These are phyloP conservation scores for Dione vanillae DNA, from an alignment of 2,888 invertebrate genomes.

Conservation along the genomic window DNA sequence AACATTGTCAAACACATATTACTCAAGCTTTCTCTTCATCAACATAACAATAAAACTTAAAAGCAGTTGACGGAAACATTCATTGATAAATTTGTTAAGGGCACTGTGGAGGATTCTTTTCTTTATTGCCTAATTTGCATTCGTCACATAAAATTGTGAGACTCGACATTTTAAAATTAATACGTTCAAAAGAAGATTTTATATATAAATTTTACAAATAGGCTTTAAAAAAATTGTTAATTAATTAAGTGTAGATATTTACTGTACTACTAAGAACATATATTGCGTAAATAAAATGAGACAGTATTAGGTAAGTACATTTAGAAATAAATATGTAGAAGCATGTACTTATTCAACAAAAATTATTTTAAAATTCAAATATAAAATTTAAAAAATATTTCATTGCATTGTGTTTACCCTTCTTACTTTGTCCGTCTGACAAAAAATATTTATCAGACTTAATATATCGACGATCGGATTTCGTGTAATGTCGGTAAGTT, in stretches of 20 bases:
- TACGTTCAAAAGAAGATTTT: constrained; percentile 1
- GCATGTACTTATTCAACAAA: too few species aligned
- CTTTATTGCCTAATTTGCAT: constrained; percentile 44
- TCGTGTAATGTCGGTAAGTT: constrained; percentile 34
- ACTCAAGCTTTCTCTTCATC: constrained; percentile 69
- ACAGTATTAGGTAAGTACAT: neutral
- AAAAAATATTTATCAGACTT: constrained; percentile 27
- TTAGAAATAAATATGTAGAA: neutral
- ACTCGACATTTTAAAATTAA: neutral
- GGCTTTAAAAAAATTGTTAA: too few species aligned
- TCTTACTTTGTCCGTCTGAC: neutral
- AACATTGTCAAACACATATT: neutral
- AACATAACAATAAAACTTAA: constrained; percentile 63
- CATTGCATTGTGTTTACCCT: neutral
- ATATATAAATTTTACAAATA: neutral
- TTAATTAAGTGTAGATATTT: too few species aligned
- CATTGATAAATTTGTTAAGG: constrained; percentile 41
- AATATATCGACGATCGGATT: constrained; percentile 24
- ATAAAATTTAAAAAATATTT: neutral
- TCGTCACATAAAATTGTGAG: constrained; percentile 33
- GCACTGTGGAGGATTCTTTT: constrained; percentile 34
- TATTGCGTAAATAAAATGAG: too few species aligned
- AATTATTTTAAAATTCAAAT: neutral
- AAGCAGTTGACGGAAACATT: constrained; percentile 38
- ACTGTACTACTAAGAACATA: too few species aligned